These are phyloP conservation scores for Tamandua tetradactyla DNA, from an alignment of 2,797 vertebrate species.

Conservation along the genomic window DNA sequence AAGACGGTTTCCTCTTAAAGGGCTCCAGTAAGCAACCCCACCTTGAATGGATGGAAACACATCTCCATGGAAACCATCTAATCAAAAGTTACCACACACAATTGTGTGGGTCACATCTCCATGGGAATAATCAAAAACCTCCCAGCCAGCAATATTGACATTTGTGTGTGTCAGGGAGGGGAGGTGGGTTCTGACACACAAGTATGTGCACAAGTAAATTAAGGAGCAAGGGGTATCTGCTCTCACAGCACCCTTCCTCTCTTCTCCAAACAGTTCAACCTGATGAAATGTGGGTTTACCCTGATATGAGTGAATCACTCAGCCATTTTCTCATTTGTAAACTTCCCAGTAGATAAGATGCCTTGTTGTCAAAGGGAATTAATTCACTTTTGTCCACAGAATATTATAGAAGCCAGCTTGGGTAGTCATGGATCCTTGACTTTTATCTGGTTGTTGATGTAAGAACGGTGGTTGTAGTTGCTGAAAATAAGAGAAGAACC, in stretches of 20 bases:
- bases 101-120: too few species aligned
- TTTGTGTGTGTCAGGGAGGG: too few species aligned
- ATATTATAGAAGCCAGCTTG: neutral
- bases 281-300: neutral
- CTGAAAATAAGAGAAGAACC: neutral
- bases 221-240: neutral
- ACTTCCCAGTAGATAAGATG: neutral
- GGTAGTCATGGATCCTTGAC: neutral
- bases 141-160: too few species aligned
- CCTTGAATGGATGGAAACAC: too few species aligned
- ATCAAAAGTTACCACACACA: too few species aligned
- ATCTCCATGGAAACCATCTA: too few species aligned
- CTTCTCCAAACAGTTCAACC: neutral
- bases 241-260: accelerated
- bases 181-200: neutral
- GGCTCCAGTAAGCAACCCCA: too few species aligned
- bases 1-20: too few species aligned
- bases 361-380: neutral
- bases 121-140: too few species aligned
- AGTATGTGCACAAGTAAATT: neutral
- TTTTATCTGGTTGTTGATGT: neutral
- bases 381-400: neutral
- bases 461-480: neutral
- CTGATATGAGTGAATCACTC: neutral
- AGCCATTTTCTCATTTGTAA: neutral